A percentile compares a stretch with the other conserved stretches of the same genome.
phyloP scores from a whole-genome alignment of 2,888 invertebrate genomes.

The Volucella inflata region DNA sequence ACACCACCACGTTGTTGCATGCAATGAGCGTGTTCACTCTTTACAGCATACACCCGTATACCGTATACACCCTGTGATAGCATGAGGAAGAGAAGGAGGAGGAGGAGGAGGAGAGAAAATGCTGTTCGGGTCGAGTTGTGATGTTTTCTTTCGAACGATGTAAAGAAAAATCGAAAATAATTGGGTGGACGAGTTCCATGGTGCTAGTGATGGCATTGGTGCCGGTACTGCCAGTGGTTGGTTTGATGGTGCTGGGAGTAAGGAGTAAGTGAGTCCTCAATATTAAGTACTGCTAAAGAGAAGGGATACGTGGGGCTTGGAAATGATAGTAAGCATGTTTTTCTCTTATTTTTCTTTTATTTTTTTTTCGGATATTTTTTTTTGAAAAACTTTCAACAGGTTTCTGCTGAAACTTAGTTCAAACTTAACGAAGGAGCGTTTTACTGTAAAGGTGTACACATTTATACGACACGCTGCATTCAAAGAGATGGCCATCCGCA shows the following conservation, averaged over 20 bases:
- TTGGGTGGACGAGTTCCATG: slow-evolving; percentile 74
- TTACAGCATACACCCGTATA: background rate
- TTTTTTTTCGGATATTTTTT: slow-evolving; percentile 7
- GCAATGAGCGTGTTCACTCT: slow-evolving; percentile 12
- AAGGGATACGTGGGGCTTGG: slow-evolving; percentile 15
- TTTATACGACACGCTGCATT: slow-evolving; percentile 58
- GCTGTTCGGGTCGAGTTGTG: slow-evolving; percentile 33
- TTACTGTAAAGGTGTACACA: slow-evolving; percentile 46
- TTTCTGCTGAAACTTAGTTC: slow-evolving; percentile 65
- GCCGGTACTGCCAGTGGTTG: slow-evolving; percentile 28
- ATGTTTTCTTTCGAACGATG: slow-evolving; percentile 60
- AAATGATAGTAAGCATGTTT: slow-evolving; percentile 53
- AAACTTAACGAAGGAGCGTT: slow-evolving; percentile 60
- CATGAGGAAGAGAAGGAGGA: slow-evolving; percentile 37
- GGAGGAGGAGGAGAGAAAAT: slow-evolving; percentile 60
- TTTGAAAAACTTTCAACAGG: slow-evolving; percentile 75
- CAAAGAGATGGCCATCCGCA: slow-evolving; percentile 73
- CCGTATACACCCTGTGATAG: slow-evolving; percentile 8
- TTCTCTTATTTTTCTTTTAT: slow-evolving; percentile 37
- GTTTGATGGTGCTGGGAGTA: background rate
- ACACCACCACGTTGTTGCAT: slow-evolving; percentile 62
- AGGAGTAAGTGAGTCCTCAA: slow-evolving; percentile 73
- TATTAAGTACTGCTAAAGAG: slow-evolving; percentile 52
- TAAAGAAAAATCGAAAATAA: slow-evolving; percentile 75
- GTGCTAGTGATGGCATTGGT: slow-evolving; percentile 38